Evolutionary conservation across 1,140 invertebrate genomes (phyloP), one percentile per base, ranked within the genome.

Genomic region (Lepidostoma basale): DNA sequence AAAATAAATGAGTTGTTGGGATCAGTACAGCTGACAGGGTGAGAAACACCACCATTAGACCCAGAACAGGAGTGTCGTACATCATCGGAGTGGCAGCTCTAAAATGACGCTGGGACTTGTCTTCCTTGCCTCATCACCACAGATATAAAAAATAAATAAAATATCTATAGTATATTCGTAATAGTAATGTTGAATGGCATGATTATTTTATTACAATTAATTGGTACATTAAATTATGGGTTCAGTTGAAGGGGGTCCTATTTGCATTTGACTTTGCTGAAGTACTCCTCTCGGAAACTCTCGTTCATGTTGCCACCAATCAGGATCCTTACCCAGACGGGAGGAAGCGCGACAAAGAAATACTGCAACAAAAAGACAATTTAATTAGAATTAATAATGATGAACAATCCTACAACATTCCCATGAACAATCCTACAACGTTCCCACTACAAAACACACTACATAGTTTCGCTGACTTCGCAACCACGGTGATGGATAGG

Each of bases 261-360:
- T 39, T 40, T 59, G 22, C 28, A 49, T 26, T 64, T 49, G 2
- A 62, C 68, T 22, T 74, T 77, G 5, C 64, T 68, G 14, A 76
- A 63, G 65, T 79, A 76, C 60, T 81, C 79, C 5, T 71, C 59
- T 1, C 78, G 69, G 67, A 80, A 80, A 12, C 71, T 72, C 20
- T 75, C 58, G 62, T 80, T 81, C 39, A 83, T 63, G 12, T 62
- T 47, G 3, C 67, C 52, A 4, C 79, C 80, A 8, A 83, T 76
- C 69, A 78, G 77, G 26, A 74, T 79, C 28, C 81, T 75, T 0
- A 79, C 28, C 79, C 79, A 81, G 20, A 77, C 77, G 0, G 81
- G 81, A 3, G 75, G 71, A 10, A 79, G 8, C 23, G 77, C 76
- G 8, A 77, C 77, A 60, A 81, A 74, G 63, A 77, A 77, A 66